Base-by-base conservation (phyloP, 2,888 invertebrate genomes). In the Nemapogon koenigi region DNA sequence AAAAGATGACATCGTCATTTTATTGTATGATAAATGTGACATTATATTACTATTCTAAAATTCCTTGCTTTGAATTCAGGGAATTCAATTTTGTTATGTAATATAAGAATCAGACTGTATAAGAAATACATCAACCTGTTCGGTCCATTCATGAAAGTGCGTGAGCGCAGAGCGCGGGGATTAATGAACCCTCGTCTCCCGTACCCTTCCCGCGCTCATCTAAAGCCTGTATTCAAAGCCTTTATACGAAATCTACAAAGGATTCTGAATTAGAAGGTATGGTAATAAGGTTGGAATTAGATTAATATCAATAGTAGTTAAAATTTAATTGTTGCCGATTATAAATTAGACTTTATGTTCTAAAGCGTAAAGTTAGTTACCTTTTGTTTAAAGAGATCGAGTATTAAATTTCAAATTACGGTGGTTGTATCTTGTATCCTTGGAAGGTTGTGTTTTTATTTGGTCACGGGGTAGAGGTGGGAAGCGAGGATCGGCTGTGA, bases 101-200 rank as follows among this genome's bases (percentile, higher is more conserved):
- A 3, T 11, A 11, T 31, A 35, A 46, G 35, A 15, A 56, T 42
- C 73, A 70, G 15, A 63, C 73, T 73, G 62, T 78, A 62, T 49
- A 48, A 44, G 45, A 55, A 59, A 73, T 65, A 69, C 67, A 75
- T 75, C 75, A 78, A 78, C 76, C 76, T 78, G 76, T 76, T 76
- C 66, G 68, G 65, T 62, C 71, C 76, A 78, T 78, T 78, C 76
- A 78, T 78, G 73, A 78, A 76, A 78, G 76, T 78, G 76, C 76
- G 76, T 73, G 76, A 59, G 73, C 75, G 75, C 76, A 75, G 73
- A 72, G 76, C 70, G 75, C 71, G 76, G 75, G 76, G 76, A 75
- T 76, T 76, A 75, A 78, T 75, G 75, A 72, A 73, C 67, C 68
- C 66, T 68, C 64, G 62, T 49, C 64, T 54, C 54, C 62, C 49